phyloP scores from a whole-genome alignment of 2,797 vertebrate genomes.

The Enteromius anoplus region DNA sequence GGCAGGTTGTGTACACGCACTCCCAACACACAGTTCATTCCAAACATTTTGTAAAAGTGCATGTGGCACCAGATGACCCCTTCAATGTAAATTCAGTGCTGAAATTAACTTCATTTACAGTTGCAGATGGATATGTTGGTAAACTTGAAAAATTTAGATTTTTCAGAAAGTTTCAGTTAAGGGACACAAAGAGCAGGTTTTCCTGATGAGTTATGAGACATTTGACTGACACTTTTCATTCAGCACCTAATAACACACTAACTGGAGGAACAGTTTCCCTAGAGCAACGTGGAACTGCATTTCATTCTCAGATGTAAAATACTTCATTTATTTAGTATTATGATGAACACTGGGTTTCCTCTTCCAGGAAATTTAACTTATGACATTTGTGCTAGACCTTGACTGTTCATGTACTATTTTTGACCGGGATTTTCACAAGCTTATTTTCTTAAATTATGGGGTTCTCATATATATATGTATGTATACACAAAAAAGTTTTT shows the following conservation, averaged over 20 bases:
- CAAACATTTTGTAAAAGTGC: no score
- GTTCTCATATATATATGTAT: no score
- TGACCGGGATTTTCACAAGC: not conserved
- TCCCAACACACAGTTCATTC: no score
- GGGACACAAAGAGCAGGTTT: conserved; percentile 2
- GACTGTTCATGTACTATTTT: no score
- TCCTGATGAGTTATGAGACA: conserved; percentile 1
- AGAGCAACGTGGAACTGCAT: not conserved
- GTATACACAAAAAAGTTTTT: not conserved
- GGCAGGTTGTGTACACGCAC: no score
- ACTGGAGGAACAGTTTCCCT: not conserved
- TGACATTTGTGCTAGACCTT: not conserved
- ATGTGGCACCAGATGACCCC: no score
- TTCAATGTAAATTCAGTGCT: no score
- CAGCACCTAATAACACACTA: conserved; percentile 10
- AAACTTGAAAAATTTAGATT: no score
- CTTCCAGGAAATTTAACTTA: not conserved
- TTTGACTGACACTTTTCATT: conserved; percentile 29
- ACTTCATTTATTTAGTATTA: not conserved
- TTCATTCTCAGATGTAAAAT: conserved; percentile 1
- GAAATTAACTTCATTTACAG: no score
- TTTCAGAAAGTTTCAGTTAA: no score
- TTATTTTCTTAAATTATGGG: not conserved
- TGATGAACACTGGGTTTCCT: not conserved
- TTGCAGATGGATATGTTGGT: no score